Evolutionary conservation across 64 coral and sea anemone species (phyloP), one percentile per base, ranked within the genome.

Genomic region (Montipora cactus): DNA sequence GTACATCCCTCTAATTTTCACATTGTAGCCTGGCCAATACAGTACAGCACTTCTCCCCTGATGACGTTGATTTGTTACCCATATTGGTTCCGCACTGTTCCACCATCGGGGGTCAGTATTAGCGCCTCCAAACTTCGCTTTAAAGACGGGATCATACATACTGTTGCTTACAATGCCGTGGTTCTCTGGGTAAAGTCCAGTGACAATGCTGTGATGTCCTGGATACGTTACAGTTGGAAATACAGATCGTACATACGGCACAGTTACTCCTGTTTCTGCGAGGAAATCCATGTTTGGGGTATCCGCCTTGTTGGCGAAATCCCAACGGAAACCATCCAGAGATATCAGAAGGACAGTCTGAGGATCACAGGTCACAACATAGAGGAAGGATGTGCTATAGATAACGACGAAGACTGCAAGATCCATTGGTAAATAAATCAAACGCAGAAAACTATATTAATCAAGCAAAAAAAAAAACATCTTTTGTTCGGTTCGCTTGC

Each of bases 271-370:
- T 18, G 88, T 91, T 46, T 91, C 89, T 23, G 67, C 79, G 10
- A 99, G 76, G 20, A 90, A 92, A 55, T 99, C 91, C 47, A 99
- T 67, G 52, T 96, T 77, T 3, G 97, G 97, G 8, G 97, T 96
- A 19, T 87, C 4, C 1, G 92, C 82, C 67, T 88, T 94, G 59
- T 75, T 44, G 16, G 89, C 77, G 55, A 94, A 99, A 84, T 99
- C 95, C 97, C 97, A 99, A 4, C 97, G 80, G 81, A 99, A 99
- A 25, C 94, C 91, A 67, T 99, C 97, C 21, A 96, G 73, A n/a
- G 97, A 99, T 20, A 99, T 96, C 21, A 99, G 74, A 37, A 99
- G 81, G 61, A 94, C 5, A 3, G 64, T 13, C 74, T 87, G 83
- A 19, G 64, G 64, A 3, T 20, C 8, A 21, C 64, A 50, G 19